phyloP scores from a whole-genome alignment of 1,140 invertebrate species.

The Bombus superbus region DNA sequence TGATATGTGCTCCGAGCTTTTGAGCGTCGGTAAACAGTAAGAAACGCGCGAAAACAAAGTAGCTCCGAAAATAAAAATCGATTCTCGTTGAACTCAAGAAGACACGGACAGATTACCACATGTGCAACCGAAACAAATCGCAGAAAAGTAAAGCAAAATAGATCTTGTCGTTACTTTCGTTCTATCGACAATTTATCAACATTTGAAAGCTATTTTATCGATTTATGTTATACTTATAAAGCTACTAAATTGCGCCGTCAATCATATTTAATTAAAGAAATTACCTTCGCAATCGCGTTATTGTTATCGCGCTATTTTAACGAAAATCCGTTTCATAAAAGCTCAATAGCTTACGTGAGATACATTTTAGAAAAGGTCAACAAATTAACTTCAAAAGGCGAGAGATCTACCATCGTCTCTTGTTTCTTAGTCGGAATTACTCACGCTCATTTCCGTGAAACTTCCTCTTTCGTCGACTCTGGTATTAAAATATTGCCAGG shows the following conservation, averaged over 20 bases:
- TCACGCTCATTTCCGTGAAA: not conserved
- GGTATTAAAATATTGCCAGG: conserved; percentile 7
- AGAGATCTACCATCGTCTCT: not conserved
- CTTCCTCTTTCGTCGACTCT: not conserved
- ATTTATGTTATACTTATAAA: too few species aligned
- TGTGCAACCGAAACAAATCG: not conserved
- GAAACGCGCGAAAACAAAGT: conserved; percentile 7
- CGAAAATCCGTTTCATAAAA: not conserved
- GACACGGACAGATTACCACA: not conserved
- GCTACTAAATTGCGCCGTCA: too few species aligned
- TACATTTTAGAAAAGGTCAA: not conserved
- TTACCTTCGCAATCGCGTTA: not conserved
- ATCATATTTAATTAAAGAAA: not conserved
- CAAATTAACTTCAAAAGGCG: not conserved
- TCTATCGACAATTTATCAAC: not conserved
- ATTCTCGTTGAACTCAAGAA: not conserved
- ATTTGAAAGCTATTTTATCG: not conserved
- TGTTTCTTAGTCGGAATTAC: not conserved
- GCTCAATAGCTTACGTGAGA: not conserved
- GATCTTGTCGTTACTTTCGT: not conserved
- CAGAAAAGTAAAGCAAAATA: not conserved
- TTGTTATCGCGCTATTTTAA: not conserved
- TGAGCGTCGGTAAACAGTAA: not conserved
- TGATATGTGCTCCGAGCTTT: conserved; percentile 3
- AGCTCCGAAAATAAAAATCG: not conserved